Conservation (phyloP, 2,113 vertebrate species). For the Neogale vison region DNA sequence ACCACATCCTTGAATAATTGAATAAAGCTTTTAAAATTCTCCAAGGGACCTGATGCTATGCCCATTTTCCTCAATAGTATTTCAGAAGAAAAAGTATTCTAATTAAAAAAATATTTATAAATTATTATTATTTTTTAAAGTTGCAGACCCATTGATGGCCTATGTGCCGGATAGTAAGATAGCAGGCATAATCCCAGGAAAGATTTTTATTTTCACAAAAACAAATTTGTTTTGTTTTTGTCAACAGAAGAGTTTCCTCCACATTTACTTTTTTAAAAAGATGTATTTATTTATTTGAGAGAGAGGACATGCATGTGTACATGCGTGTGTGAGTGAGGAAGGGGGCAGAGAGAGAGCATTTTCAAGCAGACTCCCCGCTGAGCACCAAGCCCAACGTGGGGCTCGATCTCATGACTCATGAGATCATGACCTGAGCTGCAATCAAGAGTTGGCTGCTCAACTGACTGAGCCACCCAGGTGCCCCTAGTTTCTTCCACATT, state of each 20-base stretch:
- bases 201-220: constrained; percentile 53
- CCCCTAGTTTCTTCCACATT: not conserved
- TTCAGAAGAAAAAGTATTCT: constrained; percentile 72
- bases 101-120: not conserved
- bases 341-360: not conserved
- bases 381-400: not conserved
- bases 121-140: constrained; percentile 17
- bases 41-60: constrained; percentile 73
- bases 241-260: not conserved
- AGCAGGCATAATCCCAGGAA: not conserved
- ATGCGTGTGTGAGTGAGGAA: not conserved
- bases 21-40: constrained; percentile 23
- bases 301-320: not conserved
- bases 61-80: constrained; percentile 71
- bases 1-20: constrained; percentile 11
- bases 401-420: not conserved
- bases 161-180: not conserved
- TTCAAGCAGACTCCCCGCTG: not conserved
- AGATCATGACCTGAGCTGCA: not conserved
- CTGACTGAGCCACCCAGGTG: not conserved
- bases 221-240: not conserved
- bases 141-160: not conserved
- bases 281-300: not conserved
- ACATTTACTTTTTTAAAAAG: not conserved
- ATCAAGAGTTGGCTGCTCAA: not conserved